Evolutionary conservation across 1,140 invertebrate genomes (phyloP).

Genomic region (Ooceraea biroi): DNA sequence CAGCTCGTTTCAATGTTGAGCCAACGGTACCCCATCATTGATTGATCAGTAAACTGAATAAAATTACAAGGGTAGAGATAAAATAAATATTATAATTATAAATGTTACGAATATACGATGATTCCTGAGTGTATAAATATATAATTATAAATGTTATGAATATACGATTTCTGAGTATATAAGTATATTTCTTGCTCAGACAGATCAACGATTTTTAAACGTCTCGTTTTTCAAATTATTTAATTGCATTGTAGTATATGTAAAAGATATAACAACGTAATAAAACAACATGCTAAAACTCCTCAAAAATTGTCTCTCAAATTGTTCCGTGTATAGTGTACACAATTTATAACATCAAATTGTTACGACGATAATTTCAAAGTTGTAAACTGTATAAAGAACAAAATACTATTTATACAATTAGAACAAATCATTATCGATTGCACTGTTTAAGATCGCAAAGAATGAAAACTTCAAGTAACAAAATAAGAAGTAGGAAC

Average conservation of each 20-base stretch:
- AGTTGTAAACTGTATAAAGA: not conserved
- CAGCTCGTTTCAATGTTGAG: not conserved
- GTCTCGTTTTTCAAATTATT: too few species aligned
- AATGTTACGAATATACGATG: too few species aligned
- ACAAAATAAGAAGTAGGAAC: not conserved
- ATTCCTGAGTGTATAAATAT: too few species aligned
- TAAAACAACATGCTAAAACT: not conserved
- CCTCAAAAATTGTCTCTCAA: not conserved
- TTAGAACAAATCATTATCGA: not conserved
- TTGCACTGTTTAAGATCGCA: not conserved
- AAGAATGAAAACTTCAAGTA: not conserved
- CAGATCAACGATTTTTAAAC: too few species aligned
- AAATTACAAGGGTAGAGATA: too few species aligned
- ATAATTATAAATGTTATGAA: too few species aligned
- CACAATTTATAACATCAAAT: not conserved
- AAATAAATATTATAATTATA: too few species aligned
- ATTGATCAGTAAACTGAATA: too few species aligned
- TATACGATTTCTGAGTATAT: too few species aligned
- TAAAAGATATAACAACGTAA: too few species aligned
- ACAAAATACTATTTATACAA: not conserved
- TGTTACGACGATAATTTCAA: slow-evolving; percentile 5
- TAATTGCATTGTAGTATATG: too few species aligned
- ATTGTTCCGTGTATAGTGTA: not conserved
- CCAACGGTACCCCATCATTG: not conserved
- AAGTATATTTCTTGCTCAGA: too few species aligned